phyloP scores from a whole-genome alignment of 1,140 invertebrate genomes.

The Eupeodes corollae region DNA sequence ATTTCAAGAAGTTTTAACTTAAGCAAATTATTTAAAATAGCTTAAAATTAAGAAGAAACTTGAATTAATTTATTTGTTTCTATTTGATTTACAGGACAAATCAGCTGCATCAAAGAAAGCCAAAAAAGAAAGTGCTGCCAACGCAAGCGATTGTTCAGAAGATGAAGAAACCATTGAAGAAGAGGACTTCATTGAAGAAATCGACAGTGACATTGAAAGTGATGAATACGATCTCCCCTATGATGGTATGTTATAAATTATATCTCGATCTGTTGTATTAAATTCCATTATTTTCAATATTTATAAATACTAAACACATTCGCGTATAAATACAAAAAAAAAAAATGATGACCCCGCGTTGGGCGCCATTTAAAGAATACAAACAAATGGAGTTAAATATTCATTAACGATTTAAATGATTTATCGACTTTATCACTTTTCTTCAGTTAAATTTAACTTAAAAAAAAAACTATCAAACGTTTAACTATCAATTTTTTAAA shows the following conservation, averaged over 20 bases:
- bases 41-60: no score
- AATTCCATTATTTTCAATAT: no score
- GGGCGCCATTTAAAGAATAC: no score
- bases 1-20: no score
- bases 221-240: conserved; percentile 36
- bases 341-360: no score
- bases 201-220: conserved; percentile 34
- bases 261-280: no score
- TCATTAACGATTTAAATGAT: neutral
- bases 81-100: conserved; percentile 31
- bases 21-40: no score
- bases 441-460: no score
- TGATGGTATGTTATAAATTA: conserved; percentile 17
- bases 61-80: no score
- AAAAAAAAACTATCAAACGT: no score
- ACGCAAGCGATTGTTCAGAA: conserved; percentile 26
- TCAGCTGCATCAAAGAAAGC: conserved; percentile 36
- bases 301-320: no score
- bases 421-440: neutral
- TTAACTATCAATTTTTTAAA: neutral
- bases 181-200: conserved; percentile 26
- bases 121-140: conserved; percentile 30
- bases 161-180: conserved; percentile 31
- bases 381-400: neutral
- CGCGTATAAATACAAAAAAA: no score